A percentile compares a stretch with the other conserved stretches of the same genome.
Conservation (phyloP, 2,888 invertebrate species). For the Caenorhabditis sp. region DNA sequence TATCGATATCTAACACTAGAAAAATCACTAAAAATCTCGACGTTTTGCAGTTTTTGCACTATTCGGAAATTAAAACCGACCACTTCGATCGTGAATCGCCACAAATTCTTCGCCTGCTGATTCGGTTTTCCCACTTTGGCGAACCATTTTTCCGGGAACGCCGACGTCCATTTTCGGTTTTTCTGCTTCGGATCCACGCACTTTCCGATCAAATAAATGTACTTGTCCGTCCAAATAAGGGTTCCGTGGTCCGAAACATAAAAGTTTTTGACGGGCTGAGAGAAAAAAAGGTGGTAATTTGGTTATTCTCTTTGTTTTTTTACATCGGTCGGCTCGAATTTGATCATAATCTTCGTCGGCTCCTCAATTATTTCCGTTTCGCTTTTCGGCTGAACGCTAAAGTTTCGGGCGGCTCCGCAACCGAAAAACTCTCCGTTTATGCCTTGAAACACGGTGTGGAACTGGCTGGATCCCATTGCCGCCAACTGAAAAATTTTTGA, state of each 20-base stretch:
- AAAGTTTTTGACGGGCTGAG: slow-evolving; percentile 5
- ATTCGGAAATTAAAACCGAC: too few species aligned
- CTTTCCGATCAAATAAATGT: slow-evolving; percentile 6
- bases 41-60: too few species aligned
- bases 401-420: slow-evolving; percentile 13
- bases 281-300: too few species aligned
- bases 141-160: slow-evolving; percentile 10
- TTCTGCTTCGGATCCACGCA: slow-evolving; percentile 3
- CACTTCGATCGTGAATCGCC: neutral
- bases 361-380: neutral
- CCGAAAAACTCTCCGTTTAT: slow-evolving; percentile 12
- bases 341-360: neutral
- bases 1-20: too few species aligned
- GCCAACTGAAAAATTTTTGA: slow-evolving; percentile 3
- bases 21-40: too few species aligned
- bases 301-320: neutral
- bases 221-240: neutral
- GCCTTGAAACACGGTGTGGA: slow-evolving; percentile 13
- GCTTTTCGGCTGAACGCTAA: neutral
- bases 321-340: slow-evolving; percentile 21
- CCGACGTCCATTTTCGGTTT: slow-evolving; percentile 1
- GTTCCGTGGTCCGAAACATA: slow-evolving; percentile 6
- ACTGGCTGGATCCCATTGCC: neutral
- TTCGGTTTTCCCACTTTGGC: neutral
- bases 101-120: slow-evolving; percentile 6